These are phyloP conservation scores for Chiloscyllium punctatum DNA, from an alignment of 2,797 vertebrate genomes.

Conservation along the genomic window DNA sequence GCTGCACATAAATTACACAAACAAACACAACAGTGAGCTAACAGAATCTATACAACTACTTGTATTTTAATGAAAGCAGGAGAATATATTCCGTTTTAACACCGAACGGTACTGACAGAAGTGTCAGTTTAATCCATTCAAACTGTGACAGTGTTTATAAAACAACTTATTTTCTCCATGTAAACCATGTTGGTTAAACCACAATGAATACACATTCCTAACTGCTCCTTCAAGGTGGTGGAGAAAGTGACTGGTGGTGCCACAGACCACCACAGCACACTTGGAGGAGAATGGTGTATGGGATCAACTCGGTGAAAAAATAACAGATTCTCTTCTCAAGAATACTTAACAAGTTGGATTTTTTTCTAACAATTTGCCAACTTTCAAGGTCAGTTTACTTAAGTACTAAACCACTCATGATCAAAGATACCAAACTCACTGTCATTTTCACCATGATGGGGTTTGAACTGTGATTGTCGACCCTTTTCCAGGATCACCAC, in stretches of 20 bases:
- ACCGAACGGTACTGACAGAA: not conserved
- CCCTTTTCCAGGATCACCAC: not conserved
- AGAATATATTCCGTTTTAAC: not conserved
- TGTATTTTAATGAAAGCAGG: not conserved
- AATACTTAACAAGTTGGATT: not conserved
- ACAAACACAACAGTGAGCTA: not conserved
- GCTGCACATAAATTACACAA: not conserved
- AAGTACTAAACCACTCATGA: not conserved
- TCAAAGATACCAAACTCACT: not conserved
- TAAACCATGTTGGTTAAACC: too few relatives aligned
- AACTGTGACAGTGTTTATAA: not conserved
- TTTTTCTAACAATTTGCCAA: not conserved
- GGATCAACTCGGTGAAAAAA: not conserved
- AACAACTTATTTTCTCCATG: not conserved
- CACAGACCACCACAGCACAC: not conserved
- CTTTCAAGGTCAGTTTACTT: not conserved
- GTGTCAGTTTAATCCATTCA: not conserved
- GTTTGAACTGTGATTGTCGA: not conserved
- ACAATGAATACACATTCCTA: not conserved
- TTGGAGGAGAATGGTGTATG: not conserved
- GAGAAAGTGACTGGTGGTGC: too few relatives aligned
- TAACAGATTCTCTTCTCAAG: not conserved
- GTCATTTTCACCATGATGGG: not conserved
- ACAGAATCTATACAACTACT: not conserved
- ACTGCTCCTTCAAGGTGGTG: not conserved